Evolutionary conservation across 2,113 vertebrate species (phyloP).

Genomic region (Setophaga kirtlandii): DNA sequence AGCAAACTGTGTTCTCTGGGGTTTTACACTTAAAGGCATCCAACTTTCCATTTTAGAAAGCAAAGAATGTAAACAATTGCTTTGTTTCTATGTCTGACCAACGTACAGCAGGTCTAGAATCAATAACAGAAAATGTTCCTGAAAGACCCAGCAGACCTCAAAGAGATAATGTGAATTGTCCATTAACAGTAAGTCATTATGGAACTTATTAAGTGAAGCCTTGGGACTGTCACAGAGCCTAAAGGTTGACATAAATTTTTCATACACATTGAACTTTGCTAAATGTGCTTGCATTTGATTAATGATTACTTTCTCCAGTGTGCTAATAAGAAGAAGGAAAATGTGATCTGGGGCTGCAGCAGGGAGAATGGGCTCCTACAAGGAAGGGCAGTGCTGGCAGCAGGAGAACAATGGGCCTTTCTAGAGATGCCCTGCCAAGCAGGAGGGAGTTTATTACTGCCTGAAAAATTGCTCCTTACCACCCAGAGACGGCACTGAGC

Average conservation of each 20-base stretch:
- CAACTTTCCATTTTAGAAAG: neutral
- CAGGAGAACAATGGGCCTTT: neutral
- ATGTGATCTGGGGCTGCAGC: neutral
- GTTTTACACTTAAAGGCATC: neutral
- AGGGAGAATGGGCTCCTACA: neutral
- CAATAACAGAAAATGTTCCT: constrained; percentile 43
- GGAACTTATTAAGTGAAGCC: constrained; percentile 63
- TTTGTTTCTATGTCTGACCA: neutral
- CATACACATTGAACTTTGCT: constrained; percentile 59
- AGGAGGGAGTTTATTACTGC: neutral
- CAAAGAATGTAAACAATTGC: neutral
- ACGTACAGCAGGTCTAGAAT: neutral
- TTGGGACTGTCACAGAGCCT: constrained; percentile 51
- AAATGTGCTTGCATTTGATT: constrained; percentile 61
- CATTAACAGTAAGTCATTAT: constrained; percentile 55
- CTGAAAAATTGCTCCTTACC: neutral
- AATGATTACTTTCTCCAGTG: constrained; percentile 49
- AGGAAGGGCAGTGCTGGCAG: neutral
- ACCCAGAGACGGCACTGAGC: neutral
- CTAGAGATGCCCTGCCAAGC: neutral
- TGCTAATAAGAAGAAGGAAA: neutral
- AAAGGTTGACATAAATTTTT: constrained; percentile 71
- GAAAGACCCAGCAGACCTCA: constrained; percentile 31
- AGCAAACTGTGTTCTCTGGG: neutral
- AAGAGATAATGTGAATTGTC: constrained; percentile 30